phyloP scores from a whole-genome alignment of 2,888 invertebrate species.

The Siphonodentalium dalli region DNA sequence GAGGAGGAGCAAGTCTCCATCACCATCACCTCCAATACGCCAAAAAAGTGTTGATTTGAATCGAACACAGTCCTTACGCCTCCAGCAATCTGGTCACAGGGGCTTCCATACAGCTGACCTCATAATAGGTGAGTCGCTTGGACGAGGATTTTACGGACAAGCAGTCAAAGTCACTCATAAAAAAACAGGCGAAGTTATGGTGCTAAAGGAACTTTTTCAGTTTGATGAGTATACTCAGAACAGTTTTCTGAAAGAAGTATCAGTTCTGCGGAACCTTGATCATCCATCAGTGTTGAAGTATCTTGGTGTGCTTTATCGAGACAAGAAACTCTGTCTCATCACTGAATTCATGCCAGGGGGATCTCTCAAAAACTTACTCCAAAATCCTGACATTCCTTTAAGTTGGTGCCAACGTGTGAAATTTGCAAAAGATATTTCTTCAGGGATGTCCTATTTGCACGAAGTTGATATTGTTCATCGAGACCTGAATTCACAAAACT shows the following conservation, averaged over 20 bases:
- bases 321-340: constrained; percentile 87
- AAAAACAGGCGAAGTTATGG: constrained; percentile 91
- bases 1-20: constrained; percentile 55
- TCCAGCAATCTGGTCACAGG: constrained; percentile 73
- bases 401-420: constrained; percentile 83
- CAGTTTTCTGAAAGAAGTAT: constrained; percentile 94
- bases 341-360: constrained; percentile 94
- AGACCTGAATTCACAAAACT: constrained; percentile 95
- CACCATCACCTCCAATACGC: constrained; percentile 45
- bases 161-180: constrained; percentile 81
- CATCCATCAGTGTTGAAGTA: constrained; percentile 91
- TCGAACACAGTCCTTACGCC: constrained; percentile 86
- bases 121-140: constrained; percentile 71
- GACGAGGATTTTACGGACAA: constrained; percentile 87
- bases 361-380: constrained; percentile 83
- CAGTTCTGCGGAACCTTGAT: constrained; percentile 85
- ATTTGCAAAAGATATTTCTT: constrained; percentile 89
- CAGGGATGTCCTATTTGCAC: constrained; percentile 89
- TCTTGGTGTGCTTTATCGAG: constrained; percentile 91
- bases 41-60: constrained; percentile 69
- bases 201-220: constrained; percentile 89
- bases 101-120: constrained; percentile 92
- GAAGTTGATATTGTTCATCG: constrained; percentile 93
- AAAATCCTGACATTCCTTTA: constrained; percentile 75
- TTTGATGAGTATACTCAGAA: constrained; percentile 94